These are phyloP conservation scores for Sipha flava DNA, from an alignment of 1,140 invertebrate genomes.

Conservation along the genomic window DNA sequence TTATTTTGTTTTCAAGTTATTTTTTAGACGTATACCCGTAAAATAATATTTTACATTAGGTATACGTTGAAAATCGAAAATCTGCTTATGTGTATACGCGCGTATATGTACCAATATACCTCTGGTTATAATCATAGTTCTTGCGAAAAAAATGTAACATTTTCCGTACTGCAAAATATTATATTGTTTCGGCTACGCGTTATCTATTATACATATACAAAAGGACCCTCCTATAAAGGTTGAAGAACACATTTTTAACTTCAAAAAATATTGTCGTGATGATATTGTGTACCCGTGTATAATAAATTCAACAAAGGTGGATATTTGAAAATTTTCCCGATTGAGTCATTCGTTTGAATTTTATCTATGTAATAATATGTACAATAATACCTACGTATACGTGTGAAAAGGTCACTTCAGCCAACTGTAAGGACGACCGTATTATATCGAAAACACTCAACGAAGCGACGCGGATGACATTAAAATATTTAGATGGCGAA, in stretches of 20 bases:
- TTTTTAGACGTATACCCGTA: no score
- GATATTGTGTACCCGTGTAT: neutral
- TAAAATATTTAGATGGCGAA: constrained; percentile 34
- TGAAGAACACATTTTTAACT: neutral
- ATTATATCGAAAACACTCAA: constrained; percentile 34
- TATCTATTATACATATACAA: no score
- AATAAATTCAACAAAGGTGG: neutral
- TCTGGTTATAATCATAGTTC: no score
- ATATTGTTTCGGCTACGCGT: no score
- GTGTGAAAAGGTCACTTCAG: constrained; percentile 22
- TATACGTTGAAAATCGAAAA: no score
- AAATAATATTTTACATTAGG: no score
- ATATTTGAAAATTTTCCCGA: neutral
- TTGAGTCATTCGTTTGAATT: neutral
- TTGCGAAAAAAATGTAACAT: no score
- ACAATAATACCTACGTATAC: neutral
- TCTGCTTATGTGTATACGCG: no score
- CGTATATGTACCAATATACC: no score
- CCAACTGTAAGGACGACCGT: constrained; percentile 27
- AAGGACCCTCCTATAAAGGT: no score
- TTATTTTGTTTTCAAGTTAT: no score
- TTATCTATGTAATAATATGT: neutral
- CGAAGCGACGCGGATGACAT: constrained; percentile 32
- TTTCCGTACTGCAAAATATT: no score
- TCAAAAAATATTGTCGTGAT: neutral